phyloP scores from a whole-genome alignment of 2,797 vertebrate genomes.

The Eurystomus glaucurus region DNA sequence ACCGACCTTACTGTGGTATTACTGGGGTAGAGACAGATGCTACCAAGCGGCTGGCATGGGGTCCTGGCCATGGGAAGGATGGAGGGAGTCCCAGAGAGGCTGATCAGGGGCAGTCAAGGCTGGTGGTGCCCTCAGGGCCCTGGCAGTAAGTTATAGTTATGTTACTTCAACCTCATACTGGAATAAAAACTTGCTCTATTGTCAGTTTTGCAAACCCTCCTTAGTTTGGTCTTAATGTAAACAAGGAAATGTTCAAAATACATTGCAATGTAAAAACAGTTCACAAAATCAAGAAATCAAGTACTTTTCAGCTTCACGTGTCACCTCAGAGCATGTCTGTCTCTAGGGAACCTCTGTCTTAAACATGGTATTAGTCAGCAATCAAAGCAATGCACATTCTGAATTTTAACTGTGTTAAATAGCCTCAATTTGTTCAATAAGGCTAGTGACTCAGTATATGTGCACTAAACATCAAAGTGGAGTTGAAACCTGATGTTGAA shows the following conservation, averaged over 20 bases:
- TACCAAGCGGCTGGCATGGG: rapidly evolving
- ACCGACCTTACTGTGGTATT: not conserved
- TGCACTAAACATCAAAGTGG: not conserved
- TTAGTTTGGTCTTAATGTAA: not conserved
- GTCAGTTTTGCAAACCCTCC: not conserved
- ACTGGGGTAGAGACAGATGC: not conserved
- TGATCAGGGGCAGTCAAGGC: not conserved
- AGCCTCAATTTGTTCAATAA: not conserved
- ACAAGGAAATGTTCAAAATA: not conserved
- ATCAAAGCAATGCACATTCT: not conserved
- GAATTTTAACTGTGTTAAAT: not conserved
- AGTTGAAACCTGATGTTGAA: not conserved
- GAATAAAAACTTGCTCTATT: not conserved
- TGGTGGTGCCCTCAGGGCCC: rapidly evolving
- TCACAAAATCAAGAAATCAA: not conserved
- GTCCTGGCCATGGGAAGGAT: not conserved
- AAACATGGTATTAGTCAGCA: not conserved
- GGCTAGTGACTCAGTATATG: not conserved
- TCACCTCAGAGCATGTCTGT: not conserved
- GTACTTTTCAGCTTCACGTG: not conserved
- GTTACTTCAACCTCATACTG: not conserved
- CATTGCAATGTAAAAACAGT: not conserved
- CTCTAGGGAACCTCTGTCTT: not conserved
- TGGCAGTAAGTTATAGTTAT: not conserved
- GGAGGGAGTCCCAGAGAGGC: rapidly evolving